Percentiles rank a stretch among this genome's conserved stretches.
Evolutionary conservation across 2,113 vertebrate species (phyloP).

Genomic region (Atherinomorus stipes): DNA sequence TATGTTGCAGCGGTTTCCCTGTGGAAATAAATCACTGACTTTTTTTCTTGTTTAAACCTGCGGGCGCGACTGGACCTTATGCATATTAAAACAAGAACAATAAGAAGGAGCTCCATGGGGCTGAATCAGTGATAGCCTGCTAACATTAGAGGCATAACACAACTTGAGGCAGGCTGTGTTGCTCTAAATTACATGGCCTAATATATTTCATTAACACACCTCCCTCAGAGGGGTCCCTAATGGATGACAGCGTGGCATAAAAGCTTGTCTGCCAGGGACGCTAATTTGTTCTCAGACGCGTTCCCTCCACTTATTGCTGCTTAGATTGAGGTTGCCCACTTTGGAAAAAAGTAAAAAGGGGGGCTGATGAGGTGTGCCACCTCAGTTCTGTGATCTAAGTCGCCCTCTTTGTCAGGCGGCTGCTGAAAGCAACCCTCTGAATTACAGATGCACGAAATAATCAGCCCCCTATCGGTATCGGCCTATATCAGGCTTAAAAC

Average conservation of each 20-base stretch:
- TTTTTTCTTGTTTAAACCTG: slow-evolving; percentile 36
- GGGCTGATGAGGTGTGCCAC: slow-evolving; percentile 60
- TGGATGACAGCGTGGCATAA: slow-evolving; percentile 66
- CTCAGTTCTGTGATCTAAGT: slow-evolving; percentile 68
- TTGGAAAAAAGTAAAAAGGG: slow-evolving; percentile 37
- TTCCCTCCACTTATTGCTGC: slow-evolving; percentile 76
- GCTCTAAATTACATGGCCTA: slow-evolving; percentile 75
- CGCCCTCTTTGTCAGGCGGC: slow-evolving; percentile 57
- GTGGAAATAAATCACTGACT: slow-evolving; percentile 62
- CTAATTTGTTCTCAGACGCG: slow-evolving; percentile 73
- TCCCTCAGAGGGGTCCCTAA: slow-evolving; percentile 75
- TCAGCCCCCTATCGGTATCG: too few relatives aligned
- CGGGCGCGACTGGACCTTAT: slow-evolving; percentile 53
- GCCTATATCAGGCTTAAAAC: too few relatives aligned
- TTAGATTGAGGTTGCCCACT: slow-evolving; percentile 64
- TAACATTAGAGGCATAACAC: slow-evolving; percentile 50
- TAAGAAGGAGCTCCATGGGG: slow-evolving; percentile 42
- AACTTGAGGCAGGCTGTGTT: slow-evolving; percentile 50
- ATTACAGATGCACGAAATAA: too few relatives aligned
- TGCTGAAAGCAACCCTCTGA: slow-evolving; percentile 55
- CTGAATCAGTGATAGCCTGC: slow-evolving; percentile 47
- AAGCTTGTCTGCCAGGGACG: slow-evolving; percentile 66
- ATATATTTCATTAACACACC: slow-evolving; percentile 80
- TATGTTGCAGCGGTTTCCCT: slow-evolving; percentile 30
- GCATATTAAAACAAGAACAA: slow-evolving; percentile 73